Percentiles rank a stretch among this genome's conserved stretches.
These are phyloP conservation scores for Gonatopus flavifemur DNA, from an alignment of 1,140 invertebrate species.

Conservation along the genomic window DNA sequence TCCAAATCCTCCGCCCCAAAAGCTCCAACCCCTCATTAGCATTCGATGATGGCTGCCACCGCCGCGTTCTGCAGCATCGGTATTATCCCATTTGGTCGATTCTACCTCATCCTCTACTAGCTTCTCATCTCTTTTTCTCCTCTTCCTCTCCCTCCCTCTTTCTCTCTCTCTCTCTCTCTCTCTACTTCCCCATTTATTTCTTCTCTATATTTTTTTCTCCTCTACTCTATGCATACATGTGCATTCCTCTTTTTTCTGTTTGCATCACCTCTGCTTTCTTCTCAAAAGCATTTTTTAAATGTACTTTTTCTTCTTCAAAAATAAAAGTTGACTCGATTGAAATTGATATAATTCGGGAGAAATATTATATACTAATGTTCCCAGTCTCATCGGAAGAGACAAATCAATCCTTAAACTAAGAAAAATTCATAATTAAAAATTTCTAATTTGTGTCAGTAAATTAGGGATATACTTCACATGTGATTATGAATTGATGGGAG, in stretches of 20 bases:
- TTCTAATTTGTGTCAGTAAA: no score
- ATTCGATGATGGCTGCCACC: conserved; percentile 61
- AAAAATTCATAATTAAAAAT: no score
- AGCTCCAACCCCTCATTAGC: conserved; percentile 58
- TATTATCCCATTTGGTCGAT: conserved; percentile 48
- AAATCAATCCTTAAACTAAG: no score
- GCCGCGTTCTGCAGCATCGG: conserved; percentile 54
- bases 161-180: conserved; percentile 6
- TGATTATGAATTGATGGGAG: no score
- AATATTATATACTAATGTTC: no score
- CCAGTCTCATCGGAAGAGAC: no score
- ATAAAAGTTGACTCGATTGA: no score
- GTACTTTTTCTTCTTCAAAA: no score
- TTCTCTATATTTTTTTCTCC: conserved; percentile 7
- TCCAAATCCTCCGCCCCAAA: conserved; percentile 42
- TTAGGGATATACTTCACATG: no score
- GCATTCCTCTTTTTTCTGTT: conserved; percentile 3
- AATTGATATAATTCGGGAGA: no score
- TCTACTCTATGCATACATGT: neutral
- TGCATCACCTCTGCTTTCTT: neutral
- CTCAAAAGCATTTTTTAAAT: no score
- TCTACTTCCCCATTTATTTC: conserved; percentile 11
- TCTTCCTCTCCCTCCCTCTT: neutral
- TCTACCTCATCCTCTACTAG: conserved; percentile 26
- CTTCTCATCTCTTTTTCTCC: neutral